Conservation (phyloP, 2,113 vertebrate species). For the Capreolus pygargus region DNA sequence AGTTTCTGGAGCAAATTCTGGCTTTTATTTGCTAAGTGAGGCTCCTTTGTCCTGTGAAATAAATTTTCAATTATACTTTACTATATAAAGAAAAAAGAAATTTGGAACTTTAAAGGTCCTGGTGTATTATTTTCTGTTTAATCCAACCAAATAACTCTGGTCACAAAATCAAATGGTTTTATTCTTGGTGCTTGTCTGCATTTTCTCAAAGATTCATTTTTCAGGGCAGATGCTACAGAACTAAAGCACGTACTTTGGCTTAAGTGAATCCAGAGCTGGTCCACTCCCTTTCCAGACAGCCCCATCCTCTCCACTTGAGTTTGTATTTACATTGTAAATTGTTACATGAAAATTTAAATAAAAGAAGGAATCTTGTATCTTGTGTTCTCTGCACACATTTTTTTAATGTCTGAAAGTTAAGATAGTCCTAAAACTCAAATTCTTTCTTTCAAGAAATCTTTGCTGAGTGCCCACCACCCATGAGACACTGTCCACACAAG, state of each 20-base stretch:
- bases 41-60: neutral
- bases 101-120: neutral
- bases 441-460: neutral
- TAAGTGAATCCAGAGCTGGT: neutral
- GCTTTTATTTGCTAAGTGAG: neutral
- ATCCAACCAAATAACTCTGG: neutral
- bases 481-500: neutral
- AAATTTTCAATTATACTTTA: neutral
- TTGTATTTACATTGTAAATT: neutral
- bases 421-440: neutral
- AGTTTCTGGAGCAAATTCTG: neutral
- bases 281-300: neutral
- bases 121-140: conserved; percentile 32
- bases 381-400: neutral
- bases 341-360: conserved; percentile 3
- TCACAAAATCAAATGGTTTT: neutral
- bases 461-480: neutral
- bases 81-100: neutral
- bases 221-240: neutral
- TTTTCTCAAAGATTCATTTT: neutral
- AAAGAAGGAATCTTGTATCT: neutral
- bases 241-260: neutral
- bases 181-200: neutral
- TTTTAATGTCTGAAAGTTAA: neutral
- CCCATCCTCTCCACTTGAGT: neutral